phyloP scores from a whole-genome alignment of 1,140 invertebrate genomes.

The Semibalanus balanoides region DNA sequence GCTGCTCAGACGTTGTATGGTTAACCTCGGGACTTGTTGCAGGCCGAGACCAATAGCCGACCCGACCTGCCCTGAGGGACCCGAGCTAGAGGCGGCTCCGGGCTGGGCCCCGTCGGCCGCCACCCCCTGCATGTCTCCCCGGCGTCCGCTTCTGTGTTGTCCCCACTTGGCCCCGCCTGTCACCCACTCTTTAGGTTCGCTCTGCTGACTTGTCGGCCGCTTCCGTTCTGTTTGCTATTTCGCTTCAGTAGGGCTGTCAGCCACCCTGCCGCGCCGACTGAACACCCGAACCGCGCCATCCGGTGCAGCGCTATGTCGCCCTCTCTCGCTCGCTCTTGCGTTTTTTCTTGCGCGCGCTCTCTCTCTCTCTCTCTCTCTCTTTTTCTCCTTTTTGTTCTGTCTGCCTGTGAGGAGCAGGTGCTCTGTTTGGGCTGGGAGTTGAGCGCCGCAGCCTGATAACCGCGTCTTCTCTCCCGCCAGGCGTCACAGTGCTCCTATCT shows the following conservation, averaged over 20 bases:
- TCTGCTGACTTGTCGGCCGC: background rate
- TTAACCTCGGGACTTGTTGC: background rate
- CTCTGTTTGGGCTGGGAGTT: background rate
- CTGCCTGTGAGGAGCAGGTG: background rate
- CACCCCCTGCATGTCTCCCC: background rate
- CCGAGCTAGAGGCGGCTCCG: too few species aligned
- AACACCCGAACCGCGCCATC: too few species aligned
- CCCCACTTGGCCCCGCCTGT: background rate
- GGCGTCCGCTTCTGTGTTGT: background rate
- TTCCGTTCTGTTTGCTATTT: background rate
- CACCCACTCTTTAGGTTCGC: background rate
- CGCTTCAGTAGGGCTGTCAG: too few species aligned
- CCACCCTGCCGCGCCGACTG: too few species aligned
- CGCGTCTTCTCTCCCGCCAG: constrained; percentile 28
- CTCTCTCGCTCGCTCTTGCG: too few species aligned
- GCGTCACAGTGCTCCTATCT: constrained; percentile 54
- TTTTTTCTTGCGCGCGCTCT: too few species aligned
- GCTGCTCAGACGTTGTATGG: background rate
- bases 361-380: too few species aligned
- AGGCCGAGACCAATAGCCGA: background rate
- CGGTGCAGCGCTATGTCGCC: too few species aligned
- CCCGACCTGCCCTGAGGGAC: too few species aligned
- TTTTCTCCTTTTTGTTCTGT: too few species aligned
- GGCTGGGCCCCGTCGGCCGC: too few species aligned
- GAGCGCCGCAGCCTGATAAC: background rate